phyloP scores from a whole-genome alignment of 2,113 vertebrate species.

The Oryzias celebensis region DNA sequence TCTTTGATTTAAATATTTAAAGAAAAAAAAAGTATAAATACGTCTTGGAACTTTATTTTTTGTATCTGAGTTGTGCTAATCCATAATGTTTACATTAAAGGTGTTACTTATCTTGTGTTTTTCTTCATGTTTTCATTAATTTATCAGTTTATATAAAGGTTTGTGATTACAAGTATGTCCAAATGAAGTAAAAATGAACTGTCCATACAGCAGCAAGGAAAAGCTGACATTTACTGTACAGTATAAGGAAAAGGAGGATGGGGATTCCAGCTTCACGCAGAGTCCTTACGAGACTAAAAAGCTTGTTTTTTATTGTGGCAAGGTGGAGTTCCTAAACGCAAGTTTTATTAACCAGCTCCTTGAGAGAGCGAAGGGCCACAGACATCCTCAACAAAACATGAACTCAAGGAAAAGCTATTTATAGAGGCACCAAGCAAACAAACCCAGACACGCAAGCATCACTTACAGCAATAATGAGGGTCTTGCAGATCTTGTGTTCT shows the following conservation, averaged over 20 bases:
- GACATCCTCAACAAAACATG: constrained; percentile 48
- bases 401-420: constrained; percentile 58
- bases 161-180: constrained; percentile 32
- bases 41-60: too few species aligned
- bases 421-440: constrained; percentile 33
- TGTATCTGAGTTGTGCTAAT: too few species aligned
- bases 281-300: constrained; percentile 41
- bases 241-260: not conserved
- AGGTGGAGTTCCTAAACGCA: constrained; percentile 54
- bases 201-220: constrained; percentile 11
- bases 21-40: constrained; percentile 10
- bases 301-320: constrained; percentile 57
- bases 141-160: constrained; percentile 1
- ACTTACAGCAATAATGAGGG: constrained; percentile 1
- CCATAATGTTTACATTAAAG: not conserved
- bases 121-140: constrained; percentile 30
- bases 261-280: constrained; percentile 11
- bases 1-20: constrained; percentile 36
- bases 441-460: constrained; percentile 18
- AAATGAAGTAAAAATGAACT: constrained; percentile 19
- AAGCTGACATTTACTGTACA: constrained; percentile 3
- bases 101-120: constrained; percentile 12
- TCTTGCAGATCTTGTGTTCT: constrained; percentile 15
- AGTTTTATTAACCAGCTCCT: constrained; percentile 52
- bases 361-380: constrained; percentile 38